These are phyloP conservation scores for Notiomystis cincta DNA, from an alignment of 2,113 vertebrate genomes.

Conservation along the genomic window DNA sequence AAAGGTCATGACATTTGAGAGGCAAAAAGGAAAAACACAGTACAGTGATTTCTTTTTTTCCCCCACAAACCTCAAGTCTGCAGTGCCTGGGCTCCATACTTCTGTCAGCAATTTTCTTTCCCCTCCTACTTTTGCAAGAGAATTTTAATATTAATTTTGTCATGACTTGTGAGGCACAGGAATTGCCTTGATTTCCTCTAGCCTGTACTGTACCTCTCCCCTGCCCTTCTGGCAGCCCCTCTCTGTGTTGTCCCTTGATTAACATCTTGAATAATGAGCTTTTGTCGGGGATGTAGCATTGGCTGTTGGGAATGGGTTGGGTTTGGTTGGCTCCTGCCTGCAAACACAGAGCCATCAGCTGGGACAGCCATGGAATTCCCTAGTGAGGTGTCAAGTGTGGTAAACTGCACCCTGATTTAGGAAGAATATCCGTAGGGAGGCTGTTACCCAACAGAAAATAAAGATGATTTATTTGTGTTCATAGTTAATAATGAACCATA, in stretches of 20 bases:
- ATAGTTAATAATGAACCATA: neutral
- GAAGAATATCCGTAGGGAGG: neutral
- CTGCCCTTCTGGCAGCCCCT: neutral
- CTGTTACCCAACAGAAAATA: neutral
- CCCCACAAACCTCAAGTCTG: neutral
- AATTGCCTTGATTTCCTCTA: neutral
- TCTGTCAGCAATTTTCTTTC: neutral
- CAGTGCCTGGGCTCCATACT: neutral
- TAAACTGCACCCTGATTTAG: neutral
- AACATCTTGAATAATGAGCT: neutral
- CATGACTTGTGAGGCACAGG: neutral
- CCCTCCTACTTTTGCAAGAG: neutral
- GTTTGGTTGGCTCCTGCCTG: neutral
- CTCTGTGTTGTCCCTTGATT: neutral
- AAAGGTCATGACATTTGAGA: neutral
- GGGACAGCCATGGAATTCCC: neutral
- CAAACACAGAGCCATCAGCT: neutral
- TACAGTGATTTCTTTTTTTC: no score
- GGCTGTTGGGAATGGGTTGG: neutral
- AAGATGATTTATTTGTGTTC: neutral
- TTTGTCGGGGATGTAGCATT: accelerated
- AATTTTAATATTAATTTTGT: neutral
- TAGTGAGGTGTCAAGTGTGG: neutral
- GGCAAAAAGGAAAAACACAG: neutral
- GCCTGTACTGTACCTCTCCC: neutral